Evolutionary conservation across 2,113 vertebrate species (phyloP), one percentile per base, ranked within the genome.

Genomic region (Aphyosemion australe): DNA sequence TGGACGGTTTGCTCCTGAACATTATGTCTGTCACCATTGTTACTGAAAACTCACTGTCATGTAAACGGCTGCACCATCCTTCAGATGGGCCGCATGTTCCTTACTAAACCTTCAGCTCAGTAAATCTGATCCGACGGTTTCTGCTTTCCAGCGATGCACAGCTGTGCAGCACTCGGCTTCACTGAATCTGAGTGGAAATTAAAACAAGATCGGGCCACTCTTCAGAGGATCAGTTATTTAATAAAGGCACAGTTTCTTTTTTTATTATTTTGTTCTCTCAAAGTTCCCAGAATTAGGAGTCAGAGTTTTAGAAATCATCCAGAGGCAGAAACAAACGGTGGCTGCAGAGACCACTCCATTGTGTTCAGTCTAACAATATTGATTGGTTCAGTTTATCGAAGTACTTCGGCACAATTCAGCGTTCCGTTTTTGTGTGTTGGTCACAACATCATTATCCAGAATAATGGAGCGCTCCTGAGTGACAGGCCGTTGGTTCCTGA

Each of bases 191-290:
- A 69, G 41, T 61, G 26, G 55, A 54, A 61, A 59, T 59, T 31
- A 63, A 78, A 65, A 53, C 26, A 16, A 59, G 52, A 74, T 67
- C 19, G 58, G 47, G 46, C 60, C 64, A 57, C 47, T 49, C 26
- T 70, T 31, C 47, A 48, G 42, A 34, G 41, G 53, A 57, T 49
- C 57, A 45, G 6, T 65, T 72, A 53, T 60, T 55, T 67, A 45
- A 59, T 11, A 5, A 61, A 45, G 20, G 18, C 7, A 14, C 0
- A 1, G 4, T 11, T 2, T 15, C 39, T 32, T 32, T 5, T 2
- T 2, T 20, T 3, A 16, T 32, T 37, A 34, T n/a, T 2, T 5
- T n/a, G 19, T 66, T 64, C 45, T 26, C 9, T 50, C 19, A 21
- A 50, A 65, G 48, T 51, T 21, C 43, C 6, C 7, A 2, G 45